Evolutionary conservation across 2,113 vertebrate species (phyloP).

Genomic region (Willisornis vidua): DNA sequence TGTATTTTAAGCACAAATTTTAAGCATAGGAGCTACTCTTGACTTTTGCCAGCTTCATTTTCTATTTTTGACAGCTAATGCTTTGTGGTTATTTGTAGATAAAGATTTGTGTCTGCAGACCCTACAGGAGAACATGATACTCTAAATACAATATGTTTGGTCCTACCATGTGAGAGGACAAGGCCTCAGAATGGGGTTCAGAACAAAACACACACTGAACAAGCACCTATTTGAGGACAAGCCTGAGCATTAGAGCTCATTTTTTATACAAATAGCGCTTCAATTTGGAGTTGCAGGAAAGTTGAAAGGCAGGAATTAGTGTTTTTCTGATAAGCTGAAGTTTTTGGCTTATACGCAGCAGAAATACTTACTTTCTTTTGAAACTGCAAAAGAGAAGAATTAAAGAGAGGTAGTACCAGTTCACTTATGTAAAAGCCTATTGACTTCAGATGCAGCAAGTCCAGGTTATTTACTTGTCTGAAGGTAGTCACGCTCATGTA

Average conservation of each 20-base stretch:
- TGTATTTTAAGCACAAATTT: neutral
- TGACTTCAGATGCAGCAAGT: neutral
- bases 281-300: neutral
- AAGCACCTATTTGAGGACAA: neutral
- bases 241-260: neutral
- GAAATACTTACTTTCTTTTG: neutral
- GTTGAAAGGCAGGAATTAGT: neutral
- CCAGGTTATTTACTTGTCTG: neutral
- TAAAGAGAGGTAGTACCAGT: neutral
- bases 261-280: neutral
- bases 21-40: neutral
- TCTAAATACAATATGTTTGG: neutral
- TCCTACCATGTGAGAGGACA: neutral
- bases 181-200: neutral
- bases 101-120: neutral
- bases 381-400: neutral
- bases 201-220: neutral
- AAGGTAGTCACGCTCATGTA: neutral
- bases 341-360: neutral
- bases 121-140: neutral
- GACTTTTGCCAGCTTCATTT: neutral
- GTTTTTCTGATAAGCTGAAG: neutral
- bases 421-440: neutral
- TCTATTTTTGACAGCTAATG: neutral
- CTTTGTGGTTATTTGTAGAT: neutral